Evolutionary conservation across 2,113 vertebrate genomes (phyloP).

Genomic region (Corythoichthys haematopterus): DNA sequence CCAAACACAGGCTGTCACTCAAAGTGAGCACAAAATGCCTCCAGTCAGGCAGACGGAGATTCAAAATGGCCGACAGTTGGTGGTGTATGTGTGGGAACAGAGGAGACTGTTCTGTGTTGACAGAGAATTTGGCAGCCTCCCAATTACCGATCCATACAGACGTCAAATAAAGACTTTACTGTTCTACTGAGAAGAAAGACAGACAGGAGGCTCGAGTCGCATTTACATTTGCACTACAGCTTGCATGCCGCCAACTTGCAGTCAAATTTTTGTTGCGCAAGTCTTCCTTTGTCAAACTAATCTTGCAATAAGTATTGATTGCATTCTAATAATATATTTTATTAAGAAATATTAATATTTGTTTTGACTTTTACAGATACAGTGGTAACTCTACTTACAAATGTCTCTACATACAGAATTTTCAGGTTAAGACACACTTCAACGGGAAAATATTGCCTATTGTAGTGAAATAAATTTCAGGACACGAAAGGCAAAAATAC

Average conservation of each 20-base stretch:
- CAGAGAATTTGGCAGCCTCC: constrained; percentile 53
- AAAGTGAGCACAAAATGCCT: constrained; percentile 56
- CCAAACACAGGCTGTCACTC: constrained; percentile 45
- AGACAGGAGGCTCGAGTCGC: constrained; percentile 21
- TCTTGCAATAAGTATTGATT: neutral
- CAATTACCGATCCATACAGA: constrained; percentile 50
- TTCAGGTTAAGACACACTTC: too few species aligned
- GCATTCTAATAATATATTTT: neutral
- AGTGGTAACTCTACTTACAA: too few species aligned
- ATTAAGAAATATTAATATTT: neutral
- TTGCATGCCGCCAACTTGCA: constrained; percentile 20
- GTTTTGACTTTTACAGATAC: too few species aligned
- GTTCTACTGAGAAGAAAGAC: constrained; percentile 32
- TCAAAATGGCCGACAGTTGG: constrained; percentile 56
- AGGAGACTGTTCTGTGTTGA: constrained; percentile 46
- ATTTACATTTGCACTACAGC: constrained; percentile 11
- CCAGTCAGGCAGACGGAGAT: constrained; percentile 49
- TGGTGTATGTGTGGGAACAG: constrained; percentile 21
- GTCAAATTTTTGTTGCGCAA: neutral
- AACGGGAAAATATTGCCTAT: too few species aligned
- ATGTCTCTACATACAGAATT: too few species aligned
- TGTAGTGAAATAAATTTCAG: too few species aligned
- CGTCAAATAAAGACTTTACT: constrained; percentile 48
- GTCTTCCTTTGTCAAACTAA: neutral
- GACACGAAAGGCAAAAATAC: too few species aligned